These are phyloP conservation scores for Cliona cf. orientalis DNA, from an alignment of 37 sponge, comb jelly and placozoan genomes.

Conservation along the genomic window DNA sequence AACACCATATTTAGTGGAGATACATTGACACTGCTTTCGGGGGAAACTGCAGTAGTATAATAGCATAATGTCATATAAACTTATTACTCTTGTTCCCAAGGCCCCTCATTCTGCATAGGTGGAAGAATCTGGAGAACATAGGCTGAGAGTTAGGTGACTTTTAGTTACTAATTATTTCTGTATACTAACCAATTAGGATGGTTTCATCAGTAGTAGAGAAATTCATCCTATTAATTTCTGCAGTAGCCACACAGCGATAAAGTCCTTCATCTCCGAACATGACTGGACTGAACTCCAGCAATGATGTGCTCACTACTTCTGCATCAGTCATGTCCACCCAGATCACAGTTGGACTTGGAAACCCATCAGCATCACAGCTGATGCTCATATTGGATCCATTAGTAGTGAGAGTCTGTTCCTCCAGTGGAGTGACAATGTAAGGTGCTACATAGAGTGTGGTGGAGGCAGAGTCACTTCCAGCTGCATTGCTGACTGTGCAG, in stretches of 20 bases:
- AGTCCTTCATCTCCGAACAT: slow-evolving; percentile 47
- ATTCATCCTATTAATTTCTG: too few relatives aligned
- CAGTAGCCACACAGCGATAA: slow-evolving; percentile 29
- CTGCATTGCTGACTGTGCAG: slow-evolving; percentile 69
- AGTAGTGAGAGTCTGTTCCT: not conserved
- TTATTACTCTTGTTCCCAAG: too few relatives aligned
- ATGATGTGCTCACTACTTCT: not conserved
- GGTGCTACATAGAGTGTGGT: slow-evolving; percentile 2
- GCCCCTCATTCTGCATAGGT: too few relatives aligned
- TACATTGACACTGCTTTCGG: too few relatives aligned
- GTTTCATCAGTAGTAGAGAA: too few relatives aligned
- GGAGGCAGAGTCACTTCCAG: slow-evolving; percentile 34
- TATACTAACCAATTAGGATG: too few relatives aligned
- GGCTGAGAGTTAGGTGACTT: too few relatives aligned
- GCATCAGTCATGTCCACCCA: slow-evolving; percentile 28
- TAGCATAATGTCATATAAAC: too few relatives aligned
- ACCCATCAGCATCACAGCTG: slow-evolving; percentile 32
- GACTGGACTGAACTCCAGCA: not conserved
- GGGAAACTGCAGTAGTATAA: too few relatives aligned
- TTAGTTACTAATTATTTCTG: too few relatives aligned
- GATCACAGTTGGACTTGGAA: slow-evolving; percentile 32
- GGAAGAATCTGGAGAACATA: too few relatives aligned
- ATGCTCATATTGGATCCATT: not conserved
- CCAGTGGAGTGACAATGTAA: slow-evolving; percentile 11
- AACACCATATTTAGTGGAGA: too few relatives aligned